Conservation (phyloP, 2,797 vertebrate species). For the Karalla daura region DNA sequence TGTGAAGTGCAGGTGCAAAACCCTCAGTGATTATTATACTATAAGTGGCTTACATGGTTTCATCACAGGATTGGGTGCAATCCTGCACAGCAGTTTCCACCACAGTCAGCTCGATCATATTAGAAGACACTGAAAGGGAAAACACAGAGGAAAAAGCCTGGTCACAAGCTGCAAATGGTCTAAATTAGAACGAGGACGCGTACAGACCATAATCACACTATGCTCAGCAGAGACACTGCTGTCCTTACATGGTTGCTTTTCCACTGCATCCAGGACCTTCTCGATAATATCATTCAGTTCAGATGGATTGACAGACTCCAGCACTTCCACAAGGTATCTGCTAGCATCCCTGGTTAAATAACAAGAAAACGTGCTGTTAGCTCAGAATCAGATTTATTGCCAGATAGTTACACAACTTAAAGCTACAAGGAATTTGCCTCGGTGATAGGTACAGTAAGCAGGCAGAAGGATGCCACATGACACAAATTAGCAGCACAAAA, state of each 20-base stretch:
- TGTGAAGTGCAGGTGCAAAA: not conserved
- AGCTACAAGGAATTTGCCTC: no score
- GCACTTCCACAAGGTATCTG: constrained; percentile 88
- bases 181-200: not conserved
- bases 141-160: constrained; percentile 16
- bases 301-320: constrained; percentile 83
- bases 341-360: constrained; percentile 93
- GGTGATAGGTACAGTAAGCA: no score
- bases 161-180: constrained; percentile 1
- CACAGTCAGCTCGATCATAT: constrained; percentile 90
- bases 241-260: constrained; percentile 92
- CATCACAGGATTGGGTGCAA: constrained; percentile 91
- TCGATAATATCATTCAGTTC: constrained; percentile 92
- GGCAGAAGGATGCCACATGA: no score
- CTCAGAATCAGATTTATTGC: no score
- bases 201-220: no score
- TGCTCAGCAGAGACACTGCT: no score
- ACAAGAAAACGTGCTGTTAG: no score
- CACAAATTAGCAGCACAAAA: no score
- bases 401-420: no score
- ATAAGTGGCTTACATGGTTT: constrained; percentile 92
- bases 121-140: constrained; percentile 87
- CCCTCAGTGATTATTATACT: no score
- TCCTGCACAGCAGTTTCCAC: constrained; percentile 93
- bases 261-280: constrained; percentile 91